These are phyloP conservation scores for Laothoe populi DNA, from an alignment of 2,888 invertebrate genomes.

Conservation along the genomic window DNA sequence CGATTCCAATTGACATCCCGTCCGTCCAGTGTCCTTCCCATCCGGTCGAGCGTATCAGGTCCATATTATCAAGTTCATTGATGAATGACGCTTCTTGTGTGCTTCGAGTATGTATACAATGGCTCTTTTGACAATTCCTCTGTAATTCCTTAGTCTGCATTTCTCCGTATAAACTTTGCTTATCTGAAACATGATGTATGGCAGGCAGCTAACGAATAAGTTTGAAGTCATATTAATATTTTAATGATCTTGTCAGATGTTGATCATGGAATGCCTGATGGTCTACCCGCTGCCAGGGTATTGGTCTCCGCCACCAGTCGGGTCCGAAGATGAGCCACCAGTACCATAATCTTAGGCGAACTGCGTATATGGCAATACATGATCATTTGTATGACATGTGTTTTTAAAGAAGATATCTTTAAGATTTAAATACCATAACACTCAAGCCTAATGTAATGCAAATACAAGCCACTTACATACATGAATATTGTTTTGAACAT, in stretches of 20 bases:
- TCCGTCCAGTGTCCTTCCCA: not conserved
- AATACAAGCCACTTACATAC: not conserved
- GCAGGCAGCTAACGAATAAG: not conserved
- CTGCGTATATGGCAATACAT: not conserved
- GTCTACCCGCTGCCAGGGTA: constrained; percentile 34
- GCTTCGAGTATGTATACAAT: not conserved
- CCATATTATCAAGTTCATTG: not conserved
- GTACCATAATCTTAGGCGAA: not conserved
- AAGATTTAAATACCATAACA: not conserved
- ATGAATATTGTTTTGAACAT: not conserved
- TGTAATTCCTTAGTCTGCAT: not conserved
- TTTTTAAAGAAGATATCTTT: not conserved
- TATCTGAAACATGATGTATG: not conserved
- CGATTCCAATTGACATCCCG: not conserved
- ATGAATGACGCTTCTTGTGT: not conserved
- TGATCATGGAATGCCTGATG: constrained; percentile 38
- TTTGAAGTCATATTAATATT: constrained; percentile 34
- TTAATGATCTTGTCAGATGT: constrained; percentile 43
- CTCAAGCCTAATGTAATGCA: not conserved
- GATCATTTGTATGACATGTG: not conserved
- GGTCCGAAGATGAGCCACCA: constrained; percentile 17
- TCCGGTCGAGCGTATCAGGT: not conserved
- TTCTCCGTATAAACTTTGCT: not conserved
- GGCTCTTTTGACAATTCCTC: not conserved
- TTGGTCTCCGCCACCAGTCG: constrained; percentile 13